Evolutionary conservation across 1,140 invertebrate genomes (phyloP).

Genomic region (Drosophila nannoptera): DNA sequence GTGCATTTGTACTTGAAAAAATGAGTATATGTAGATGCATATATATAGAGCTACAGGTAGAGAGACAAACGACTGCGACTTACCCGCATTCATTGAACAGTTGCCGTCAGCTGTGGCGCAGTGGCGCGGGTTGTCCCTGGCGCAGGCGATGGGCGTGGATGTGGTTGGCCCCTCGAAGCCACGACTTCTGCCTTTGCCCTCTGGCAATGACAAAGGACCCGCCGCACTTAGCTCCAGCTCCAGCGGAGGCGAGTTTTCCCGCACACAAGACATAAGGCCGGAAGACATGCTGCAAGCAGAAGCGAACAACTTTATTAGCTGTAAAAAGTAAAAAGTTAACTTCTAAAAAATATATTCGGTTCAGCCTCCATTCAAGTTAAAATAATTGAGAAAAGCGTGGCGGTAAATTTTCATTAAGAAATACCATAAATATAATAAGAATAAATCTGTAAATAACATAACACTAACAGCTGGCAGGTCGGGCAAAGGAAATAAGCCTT

Average conservation of each 20-base stretch:
- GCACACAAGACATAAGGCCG: conserved; percentile 81
- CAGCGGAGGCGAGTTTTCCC: conserved; percentile 80
- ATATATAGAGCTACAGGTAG: not conserved
- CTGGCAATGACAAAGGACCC: conserved; percentile 71
- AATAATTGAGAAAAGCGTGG: too few relatives aligned
- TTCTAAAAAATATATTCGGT: not conserved
- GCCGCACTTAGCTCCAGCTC: conserved; percentile 60
- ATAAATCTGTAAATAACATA: too few relatives aligned
- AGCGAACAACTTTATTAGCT: conserved; percentile 10
- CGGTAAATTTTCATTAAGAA: too few relatives aligned
- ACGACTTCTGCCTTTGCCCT: conserved; percentile 41
- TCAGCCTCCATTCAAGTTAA: too few relatives aligned
- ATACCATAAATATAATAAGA: too few relatives aligned
- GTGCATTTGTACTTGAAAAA: not conserved
- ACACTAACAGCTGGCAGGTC: too few relatives aligned
- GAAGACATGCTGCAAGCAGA: conserved; percentile 74
- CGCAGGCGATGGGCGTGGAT: conserved; percentile 60
- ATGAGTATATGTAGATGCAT: too few relatives aligned
- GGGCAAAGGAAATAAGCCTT: too few relatives aligned
- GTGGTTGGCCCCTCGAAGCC: conserved; percentile 43
- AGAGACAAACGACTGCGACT: conserved; percentile 35
- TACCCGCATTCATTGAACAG: conserved; percentile 49
- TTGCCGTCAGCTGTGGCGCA: conserved; percentile 37
- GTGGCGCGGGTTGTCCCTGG: conserved; percentile 5
- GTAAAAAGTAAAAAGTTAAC: conserved; percentile 5